Conservation (phyloP, 1,140 invertebrate genomes). For the Amphibalanus amphitrite region DNA sequence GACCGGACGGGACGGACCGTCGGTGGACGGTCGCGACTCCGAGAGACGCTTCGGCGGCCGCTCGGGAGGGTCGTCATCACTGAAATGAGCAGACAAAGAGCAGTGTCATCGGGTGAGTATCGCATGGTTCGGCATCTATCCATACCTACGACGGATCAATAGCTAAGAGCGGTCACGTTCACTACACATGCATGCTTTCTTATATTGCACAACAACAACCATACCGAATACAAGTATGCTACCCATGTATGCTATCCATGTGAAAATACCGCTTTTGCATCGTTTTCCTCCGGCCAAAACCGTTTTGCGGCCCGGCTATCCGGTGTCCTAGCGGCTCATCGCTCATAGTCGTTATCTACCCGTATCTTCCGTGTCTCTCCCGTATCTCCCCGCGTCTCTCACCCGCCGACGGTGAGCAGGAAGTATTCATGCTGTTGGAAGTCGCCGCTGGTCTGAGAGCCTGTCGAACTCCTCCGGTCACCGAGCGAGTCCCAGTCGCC, state of each 20-base stretch:
- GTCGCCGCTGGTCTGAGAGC: not conserved
- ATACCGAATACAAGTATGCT: not conserved
- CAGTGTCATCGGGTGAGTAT: no score
- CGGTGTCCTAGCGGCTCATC: no score
- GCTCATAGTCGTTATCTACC: no score
- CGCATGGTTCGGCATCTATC: not conserved
- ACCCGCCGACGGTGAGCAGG: not conserved
- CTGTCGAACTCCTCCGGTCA: not conserved
- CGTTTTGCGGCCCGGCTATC: no score
- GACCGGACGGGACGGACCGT: not conserved
- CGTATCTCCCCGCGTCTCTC: not conserved
- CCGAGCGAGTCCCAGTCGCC: not conserved
- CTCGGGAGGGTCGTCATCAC: not conserved
- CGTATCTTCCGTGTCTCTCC: no score
- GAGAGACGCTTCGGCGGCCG: not conserved
- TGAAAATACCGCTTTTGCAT: no score
- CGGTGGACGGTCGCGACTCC: not conserved
- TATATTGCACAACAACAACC: not conserved
- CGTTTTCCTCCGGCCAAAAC: no score
- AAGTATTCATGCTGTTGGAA: not conserved
- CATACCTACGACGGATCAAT: not conserved
- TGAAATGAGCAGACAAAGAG: not conserved
- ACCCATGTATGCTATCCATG: not conserved
- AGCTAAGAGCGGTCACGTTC: no score
- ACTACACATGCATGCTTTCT: not conserved